Evolutionary conservation across 2,797 vertebrate genomes (phyloP), one percentile per base, ranked within the genome.

Genomic region (Gobio occitaniae): DNA sequence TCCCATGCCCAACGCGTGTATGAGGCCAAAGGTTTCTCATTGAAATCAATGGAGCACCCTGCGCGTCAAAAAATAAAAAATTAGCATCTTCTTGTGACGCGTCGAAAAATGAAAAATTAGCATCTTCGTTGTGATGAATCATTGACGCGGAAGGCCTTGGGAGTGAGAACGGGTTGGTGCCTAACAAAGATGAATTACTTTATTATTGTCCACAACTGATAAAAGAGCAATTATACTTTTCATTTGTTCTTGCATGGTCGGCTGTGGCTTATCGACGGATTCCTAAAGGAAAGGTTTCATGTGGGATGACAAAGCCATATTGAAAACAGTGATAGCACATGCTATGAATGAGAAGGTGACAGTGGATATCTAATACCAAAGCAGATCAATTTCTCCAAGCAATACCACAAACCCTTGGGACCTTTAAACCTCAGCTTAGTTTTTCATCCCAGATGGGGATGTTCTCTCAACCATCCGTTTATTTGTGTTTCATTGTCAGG

Each of bases 401-500:
- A n/a, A 76, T 76, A 15, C 12, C 32, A 50, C n/a, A 56, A 36
- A 76, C 74, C 32, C 19, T 9, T 56, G 52, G 52, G 74, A n/a
- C 3, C 3, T 56, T 36, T 76, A 76, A 76, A 76, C 52, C 52
- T 59, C 74, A 59, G 52, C 3, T 21, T 76, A 41, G 74, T 56
- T n/a, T 54, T 76, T 41, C 19, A 56, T 38, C 36, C 32, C 50
- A 38, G 72, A 8, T 11, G 0, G 61, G 6, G 2, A 65, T 65
- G 63, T 65, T 32, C 29, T 65, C 25, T 65, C 29, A 65, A 32
- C 29, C 63, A 0, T 65, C 2, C 7, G 29, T 56, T 36, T 75
- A n/a, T 56, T 76, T 38, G 72, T 54, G 74, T 76, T 76, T 76
- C 74, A 76, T 36, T 76, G 32, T n/a, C 50, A 56, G 36, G 74